A percentile compares a stretch with the other conserved stretches of the same genome.
Evolutionary conservation across 2,113 vertebrate species (phyloP).

Genomic region (Mystacornis crossleyi): DNA sequence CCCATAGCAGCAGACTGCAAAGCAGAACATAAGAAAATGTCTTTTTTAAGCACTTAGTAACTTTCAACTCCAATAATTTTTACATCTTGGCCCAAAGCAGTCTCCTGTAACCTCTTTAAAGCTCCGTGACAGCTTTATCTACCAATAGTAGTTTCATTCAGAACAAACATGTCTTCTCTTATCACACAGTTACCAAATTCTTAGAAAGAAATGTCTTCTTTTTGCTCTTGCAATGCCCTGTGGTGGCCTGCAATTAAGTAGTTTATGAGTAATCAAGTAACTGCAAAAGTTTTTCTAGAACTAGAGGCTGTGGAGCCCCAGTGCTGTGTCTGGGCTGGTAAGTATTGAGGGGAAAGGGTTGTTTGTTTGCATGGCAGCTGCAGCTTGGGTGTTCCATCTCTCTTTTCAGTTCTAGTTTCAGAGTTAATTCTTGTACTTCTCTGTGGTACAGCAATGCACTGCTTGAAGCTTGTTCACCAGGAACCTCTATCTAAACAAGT

Average conservation of each 20-base stretch:
- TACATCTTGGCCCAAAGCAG: neutral
- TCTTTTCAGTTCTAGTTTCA: neutral
- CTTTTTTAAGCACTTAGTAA: neutral
- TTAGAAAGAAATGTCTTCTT: neutral
- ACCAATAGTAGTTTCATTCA: neutral
- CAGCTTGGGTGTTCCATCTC: neutral
- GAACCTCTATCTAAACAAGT: neutral
- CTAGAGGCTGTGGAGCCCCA: neutral
- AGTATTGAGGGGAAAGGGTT: neutral
- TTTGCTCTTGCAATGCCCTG: neutral
- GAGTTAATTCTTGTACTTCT: neutral
- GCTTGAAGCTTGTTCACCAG: neutral
- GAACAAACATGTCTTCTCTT: neutral
- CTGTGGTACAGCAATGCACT: neutral
- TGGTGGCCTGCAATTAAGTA: neutral
- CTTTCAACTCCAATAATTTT: neutral
- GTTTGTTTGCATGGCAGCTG: neutral
- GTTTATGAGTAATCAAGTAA: neutral
- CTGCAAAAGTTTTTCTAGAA: neutral
- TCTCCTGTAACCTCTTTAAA: neutral
- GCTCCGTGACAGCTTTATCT: neutral
- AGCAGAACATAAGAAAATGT: neutral
- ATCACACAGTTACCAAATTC: neutral
- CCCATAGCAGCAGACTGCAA: neutral
- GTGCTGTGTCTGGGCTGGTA: neutral